These are phyloP conservation scores for Chrysemys picta DNA, from an alignment of 2,113 vertebrate species.

Conservation along the genomic window DNA sequence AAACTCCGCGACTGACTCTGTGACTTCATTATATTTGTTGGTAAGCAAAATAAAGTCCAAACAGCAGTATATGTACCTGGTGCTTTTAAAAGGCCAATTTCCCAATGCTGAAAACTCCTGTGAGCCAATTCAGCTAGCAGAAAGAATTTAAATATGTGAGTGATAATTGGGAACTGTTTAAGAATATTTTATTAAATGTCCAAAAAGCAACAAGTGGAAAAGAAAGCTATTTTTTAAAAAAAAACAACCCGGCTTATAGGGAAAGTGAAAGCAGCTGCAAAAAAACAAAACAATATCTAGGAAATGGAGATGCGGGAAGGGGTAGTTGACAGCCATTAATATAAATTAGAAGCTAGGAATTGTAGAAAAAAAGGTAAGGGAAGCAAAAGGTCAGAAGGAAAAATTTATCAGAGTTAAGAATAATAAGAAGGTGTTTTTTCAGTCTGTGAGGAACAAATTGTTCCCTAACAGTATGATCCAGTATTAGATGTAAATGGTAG, in stretches of 20 bases:
- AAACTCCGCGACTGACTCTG: neutral
- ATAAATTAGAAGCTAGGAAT: neutral
- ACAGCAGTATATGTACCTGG: neutral
- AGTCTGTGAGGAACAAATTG: neutral
- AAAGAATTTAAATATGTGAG: constrained; percentile 18
- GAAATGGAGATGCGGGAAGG: neutral
- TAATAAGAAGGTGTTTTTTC: constrained; percentile 18
- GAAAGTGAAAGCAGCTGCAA: neutral
- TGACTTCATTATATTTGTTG: neutral
- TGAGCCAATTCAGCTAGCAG: neutral
- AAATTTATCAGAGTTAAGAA: neutral
- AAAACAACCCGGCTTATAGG: neutral
- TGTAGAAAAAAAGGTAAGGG: neutral
- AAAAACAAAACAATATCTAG: neutral
- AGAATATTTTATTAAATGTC: neutral
- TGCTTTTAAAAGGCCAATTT: neutral
- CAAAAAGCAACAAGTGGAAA: neutral
- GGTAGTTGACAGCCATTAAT: neutral
- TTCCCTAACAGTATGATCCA: neutral
- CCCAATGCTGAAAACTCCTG: neutral
- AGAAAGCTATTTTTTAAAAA: neutral
- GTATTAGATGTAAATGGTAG: neutral
- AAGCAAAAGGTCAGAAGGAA: neutral
- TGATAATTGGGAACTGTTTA: constrained; percentile 8
- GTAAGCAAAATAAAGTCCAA: neutral